These are phyloP conservation scores for Gerosis bhagava DNA, from an alignment of 2,888 invertebrate species.

Conservation along the genomic window DNA sequence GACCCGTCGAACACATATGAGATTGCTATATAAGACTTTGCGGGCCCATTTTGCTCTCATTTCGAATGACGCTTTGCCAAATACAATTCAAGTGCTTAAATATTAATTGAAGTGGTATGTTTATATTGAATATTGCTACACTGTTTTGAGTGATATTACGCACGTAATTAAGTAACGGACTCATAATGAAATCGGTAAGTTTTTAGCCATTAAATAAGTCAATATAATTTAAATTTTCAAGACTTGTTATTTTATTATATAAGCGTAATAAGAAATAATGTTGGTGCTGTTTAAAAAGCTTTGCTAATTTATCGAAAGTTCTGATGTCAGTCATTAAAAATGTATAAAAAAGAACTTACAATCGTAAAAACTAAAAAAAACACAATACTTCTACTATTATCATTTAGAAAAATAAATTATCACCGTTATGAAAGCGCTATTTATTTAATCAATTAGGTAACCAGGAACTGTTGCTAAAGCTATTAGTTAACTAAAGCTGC, in stretches of 20 bases:
- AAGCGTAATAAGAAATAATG: too few species aligned
- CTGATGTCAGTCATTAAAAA: too few species aligned
- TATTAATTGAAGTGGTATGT: conserved; percentile 21
- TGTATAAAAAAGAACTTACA: too few species aligned
- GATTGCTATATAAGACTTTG: conserved; percentile 77
- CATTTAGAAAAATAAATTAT: too few species aligned
- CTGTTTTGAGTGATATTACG: conserved; percentile 27
- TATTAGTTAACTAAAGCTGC: conserved; percentile 9
- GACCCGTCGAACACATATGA: conserved; percentile 81
- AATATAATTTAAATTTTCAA: too few species aligned
- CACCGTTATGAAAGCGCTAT: neutral
- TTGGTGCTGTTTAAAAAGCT: too few species aligned
- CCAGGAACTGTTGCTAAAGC: conserved; percentile 18
- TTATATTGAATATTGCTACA: conserved; percentile 26
- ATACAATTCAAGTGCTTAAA: conserved; percentile 52
- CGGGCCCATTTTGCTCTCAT: conserved; percentile 77
- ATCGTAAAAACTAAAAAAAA: too few species aligned
- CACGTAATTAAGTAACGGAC: conserved; percentile 26
- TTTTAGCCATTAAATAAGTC: too few species aligned
- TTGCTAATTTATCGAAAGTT: too few species aligned
- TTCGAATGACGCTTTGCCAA: conserved; percentile 76
- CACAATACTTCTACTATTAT: too few species aligned
- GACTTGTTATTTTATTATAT: too few species aligned
- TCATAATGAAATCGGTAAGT: conserved; percentile 63
- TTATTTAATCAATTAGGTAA: conserved; percentile 1